A percentile compares a stretch with the other conserved stretches of the same genome.
Evolutionary conservation across 1,140 invertebrate genomes (phyloP).

Genomic region (Chionoecetes opilio): DNA sequence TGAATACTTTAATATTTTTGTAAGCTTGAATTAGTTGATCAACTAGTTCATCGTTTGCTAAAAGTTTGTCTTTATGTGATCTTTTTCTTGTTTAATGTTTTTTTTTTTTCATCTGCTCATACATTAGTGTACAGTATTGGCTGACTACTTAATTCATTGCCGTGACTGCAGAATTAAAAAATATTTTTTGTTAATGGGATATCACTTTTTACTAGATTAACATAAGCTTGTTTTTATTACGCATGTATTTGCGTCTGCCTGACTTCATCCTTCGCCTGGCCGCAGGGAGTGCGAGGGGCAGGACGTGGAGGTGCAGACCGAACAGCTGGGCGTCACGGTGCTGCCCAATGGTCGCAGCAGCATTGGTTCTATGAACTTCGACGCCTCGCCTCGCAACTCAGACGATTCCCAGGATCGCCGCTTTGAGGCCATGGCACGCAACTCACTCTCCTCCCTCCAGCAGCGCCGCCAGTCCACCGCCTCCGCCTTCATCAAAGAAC

Average conservation of each 20-base stretch:
- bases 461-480: constrained; percentile 68
- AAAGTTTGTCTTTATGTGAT: no score
- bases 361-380: constrained; percentile 10
- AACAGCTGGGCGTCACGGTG: neutral
- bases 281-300: constrained; percentile 42
- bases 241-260: neutral
- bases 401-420: constrained; percentile 45
- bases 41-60: no score
- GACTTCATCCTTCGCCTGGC: neutral
- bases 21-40: no score
- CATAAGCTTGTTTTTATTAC: neutral
- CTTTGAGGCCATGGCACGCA: constrained; percentile 66
- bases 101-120: neutral
- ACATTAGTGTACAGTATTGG: neutral
- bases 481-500: constrained; percentile 62
- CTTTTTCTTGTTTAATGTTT: no score
- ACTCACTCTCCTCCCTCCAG: constrained; percentile 65
- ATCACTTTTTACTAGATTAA: neutral
- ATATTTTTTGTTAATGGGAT: no score
- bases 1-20: no score
- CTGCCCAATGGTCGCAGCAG: constrained; percentile 52
- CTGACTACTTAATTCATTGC: neutral
- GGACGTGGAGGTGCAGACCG: constrained; percentile 24
- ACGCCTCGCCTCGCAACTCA: constrained; percentile 55
- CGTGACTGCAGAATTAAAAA: no score